phyloP scores from a whole-genome alignment of 1,140 invertebrate species.

The Steinernema feltiae region DNA sequence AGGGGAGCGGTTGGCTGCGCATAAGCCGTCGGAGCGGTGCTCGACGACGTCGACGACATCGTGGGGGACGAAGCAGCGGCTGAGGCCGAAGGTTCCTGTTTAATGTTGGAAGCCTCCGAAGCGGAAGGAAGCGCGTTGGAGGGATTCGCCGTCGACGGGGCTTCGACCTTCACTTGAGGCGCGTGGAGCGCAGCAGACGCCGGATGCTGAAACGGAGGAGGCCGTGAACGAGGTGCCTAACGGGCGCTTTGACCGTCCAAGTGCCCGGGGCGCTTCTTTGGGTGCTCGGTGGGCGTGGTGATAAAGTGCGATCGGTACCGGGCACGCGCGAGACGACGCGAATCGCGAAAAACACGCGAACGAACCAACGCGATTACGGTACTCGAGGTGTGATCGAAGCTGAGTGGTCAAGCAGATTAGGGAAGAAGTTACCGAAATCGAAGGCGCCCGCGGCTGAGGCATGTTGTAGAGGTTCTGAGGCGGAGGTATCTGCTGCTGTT shows the following conservation, averaged over 20 bases:
- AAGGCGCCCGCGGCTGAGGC: not conserved
- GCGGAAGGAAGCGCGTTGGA: not conserved
- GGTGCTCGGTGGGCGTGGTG: not conserved
- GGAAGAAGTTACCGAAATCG: not conserved
- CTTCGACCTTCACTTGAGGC: not conserved
- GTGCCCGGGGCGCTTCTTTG: not conserved
- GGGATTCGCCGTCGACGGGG: not conserved
- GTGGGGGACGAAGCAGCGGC: not conserved
- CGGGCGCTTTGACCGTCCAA: not conserved
- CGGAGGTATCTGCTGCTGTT: not conserved
- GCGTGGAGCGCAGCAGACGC: not conserved
- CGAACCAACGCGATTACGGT: not conserved
- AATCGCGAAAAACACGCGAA: not conserved
- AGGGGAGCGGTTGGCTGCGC: not conserved
- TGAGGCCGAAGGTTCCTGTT: not conserved
- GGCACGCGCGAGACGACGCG: too few species aligned
- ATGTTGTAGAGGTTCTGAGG: slow-evolving; percentile 5
- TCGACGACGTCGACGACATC: slow-evolving; percentile 10
- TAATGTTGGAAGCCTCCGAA: too few species aligned
- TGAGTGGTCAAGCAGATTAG: not conserved
- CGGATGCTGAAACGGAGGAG: not conserved
- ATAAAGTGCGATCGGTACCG: slow-evolving; percentile 4
- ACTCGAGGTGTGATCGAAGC: not conserved
- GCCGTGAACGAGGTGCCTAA: not conserved
- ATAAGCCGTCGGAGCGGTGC: not conserved